Percentiles rank a stretch among this genome's conserved stretches.
These are phyloP conservation scores for Lasius fuliginosus DNA, from an alignment of 2,888 invertebrate genomes.

Conservation along the genomic window DNA sequence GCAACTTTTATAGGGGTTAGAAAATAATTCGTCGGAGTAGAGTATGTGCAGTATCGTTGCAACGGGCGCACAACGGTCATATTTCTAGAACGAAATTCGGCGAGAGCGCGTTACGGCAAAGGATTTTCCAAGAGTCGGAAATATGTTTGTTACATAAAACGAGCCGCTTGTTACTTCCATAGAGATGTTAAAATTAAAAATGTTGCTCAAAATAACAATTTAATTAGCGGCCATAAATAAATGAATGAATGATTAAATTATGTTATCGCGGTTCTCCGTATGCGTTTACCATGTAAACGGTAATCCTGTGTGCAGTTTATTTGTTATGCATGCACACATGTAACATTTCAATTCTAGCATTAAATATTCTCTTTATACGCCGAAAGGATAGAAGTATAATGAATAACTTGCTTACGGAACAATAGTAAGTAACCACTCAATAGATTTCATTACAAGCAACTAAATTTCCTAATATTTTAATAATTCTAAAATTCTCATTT, in stretches of 20 bases:
- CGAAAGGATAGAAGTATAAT: background rate
- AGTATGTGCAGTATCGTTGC: background rate
- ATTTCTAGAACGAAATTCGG: constrained; percentile 23
- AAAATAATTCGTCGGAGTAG: constrained; percentile 41
- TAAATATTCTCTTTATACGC: constrained; percentile 41
- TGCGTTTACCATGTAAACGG: background rate
- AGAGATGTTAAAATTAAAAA: constrained; percentile 23
- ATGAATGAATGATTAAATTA: constrained; percentile 44
- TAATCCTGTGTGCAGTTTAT: constrained; percentile 16
- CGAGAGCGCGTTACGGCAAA: background rate
- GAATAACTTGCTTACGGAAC: background rate
- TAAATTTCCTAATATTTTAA: constrained; percentile 2
- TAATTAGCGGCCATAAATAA: constrained; percentile 17
- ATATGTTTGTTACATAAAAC: background rate
- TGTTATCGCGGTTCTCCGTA: background rate
- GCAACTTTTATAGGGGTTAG: constrained; percentile 21
- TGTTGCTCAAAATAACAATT: constrained; percentile 32
- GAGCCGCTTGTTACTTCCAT: background rate
- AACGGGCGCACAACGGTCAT: background rate
- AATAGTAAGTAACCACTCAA: background rate
- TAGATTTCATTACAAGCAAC: background rate
- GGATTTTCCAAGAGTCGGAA: constrained; percentile 4
- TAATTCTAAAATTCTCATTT: background rate
- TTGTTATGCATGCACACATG: constrained; percentile 25
- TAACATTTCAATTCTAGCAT: constrained; percentile 27